Conservation (phyloP, 2,888 invertebrate species). For the Thera obeliscata region DNA sequence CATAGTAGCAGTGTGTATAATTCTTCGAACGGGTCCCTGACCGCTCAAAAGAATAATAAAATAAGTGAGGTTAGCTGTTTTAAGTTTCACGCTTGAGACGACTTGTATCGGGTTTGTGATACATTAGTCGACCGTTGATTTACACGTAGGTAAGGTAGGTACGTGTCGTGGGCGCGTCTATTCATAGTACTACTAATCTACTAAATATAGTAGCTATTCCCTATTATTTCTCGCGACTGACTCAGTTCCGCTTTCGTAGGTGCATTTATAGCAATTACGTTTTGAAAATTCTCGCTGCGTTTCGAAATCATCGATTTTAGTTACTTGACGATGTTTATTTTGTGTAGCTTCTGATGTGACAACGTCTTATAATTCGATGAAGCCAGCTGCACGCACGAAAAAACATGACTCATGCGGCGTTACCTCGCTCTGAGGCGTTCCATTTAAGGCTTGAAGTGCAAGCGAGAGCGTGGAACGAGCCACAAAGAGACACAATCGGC, state of each 20-base stretch:
- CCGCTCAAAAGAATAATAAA: slow-evolving; percentile 51
- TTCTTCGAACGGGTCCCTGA: slow-evolving; percentile 28
- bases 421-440: no score
- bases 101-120: slow-evolving; percentile 67
- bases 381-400: no score
- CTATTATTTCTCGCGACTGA: slow-evolving; percentile 79
- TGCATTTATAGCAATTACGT: slow-evolving; percentile 37
- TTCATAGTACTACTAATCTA: slow-evolving; percentile 80
- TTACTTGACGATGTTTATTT: not conserved
- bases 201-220: slow-evolving; percentile 82
- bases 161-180: slow-evolving; percentile 77
- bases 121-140: slow-evolving; percentile 81
- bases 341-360: not conserved
- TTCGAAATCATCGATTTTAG: not conserved
- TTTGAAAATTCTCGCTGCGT: slow-evolving; percentile 11
- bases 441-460: no score
- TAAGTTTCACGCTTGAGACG: slow-evolving; percentile 57
- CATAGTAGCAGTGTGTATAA: not conserved
- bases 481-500: no score
- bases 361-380: not conserved
- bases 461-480: no score
- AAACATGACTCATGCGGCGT: no score
- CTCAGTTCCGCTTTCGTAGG: slow-evolving; percentile 72
- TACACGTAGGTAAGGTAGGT: slow-evolving; percentile 67
- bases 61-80: slow-evolving; percentile 52